Conservation (phyloP, 2,888 invertebrate species). For the Protula sp. region DNA sequence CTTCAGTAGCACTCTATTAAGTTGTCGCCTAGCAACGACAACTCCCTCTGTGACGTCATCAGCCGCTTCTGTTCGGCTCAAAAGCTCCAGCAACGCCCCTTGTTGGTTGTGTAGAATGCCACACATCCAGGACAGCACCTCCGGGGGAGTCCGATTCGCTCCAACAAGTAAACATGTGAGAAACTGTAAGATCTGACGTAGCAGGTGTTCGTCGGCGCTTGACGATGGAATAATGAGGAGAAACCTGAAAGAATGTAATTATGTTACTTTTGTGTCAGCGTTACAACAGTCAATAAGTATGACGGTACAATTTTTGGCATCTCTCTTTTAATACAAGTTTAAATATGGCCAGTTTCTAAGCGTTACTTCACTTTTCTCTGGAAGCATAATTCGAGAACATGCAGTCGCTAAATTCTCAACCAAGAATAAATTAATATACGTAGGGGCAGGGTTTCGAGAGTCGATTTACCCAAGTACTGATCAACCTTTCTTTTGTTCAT, state of each 20-base stretch:
- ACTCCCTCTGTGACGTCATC: constrained; percentile 28
- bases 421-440: no score
- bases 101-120: constrained; percentile 39
- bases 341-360: no score
- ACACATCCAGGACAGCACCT: constrained; percentile 37
- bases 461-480: no score
- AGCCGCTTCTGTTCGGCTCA: constrained; percentile 22
- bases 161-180: constrained; percentile 28
- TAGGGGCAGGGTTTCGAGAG: no score
- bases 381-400: no score
- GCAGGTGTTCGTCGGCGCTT: constrained; percentile 41
- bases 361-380: no score
- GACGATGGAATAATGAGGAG: constrained; percentile 41
- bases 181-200: constrained; percentile 39
- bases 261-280: no score
- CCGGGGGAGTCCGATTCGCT: not conserved
- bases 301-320: no score
- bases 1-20: constrained; percentile 40
- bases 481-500: no score
- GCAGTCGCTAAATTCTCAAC: no score
- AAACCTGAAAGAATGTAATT: constrained; percentile 44
- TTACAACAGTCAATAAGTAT: no score
- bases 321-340: no score
- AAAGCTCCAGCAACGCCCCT: constrained; percentile 41
- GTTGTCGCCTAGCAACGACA: constrained; percentile 24